Base-by-base conservation (phyloP, 2,113 vertebrate genomes). In the Vidua chalybeata region DNA sequence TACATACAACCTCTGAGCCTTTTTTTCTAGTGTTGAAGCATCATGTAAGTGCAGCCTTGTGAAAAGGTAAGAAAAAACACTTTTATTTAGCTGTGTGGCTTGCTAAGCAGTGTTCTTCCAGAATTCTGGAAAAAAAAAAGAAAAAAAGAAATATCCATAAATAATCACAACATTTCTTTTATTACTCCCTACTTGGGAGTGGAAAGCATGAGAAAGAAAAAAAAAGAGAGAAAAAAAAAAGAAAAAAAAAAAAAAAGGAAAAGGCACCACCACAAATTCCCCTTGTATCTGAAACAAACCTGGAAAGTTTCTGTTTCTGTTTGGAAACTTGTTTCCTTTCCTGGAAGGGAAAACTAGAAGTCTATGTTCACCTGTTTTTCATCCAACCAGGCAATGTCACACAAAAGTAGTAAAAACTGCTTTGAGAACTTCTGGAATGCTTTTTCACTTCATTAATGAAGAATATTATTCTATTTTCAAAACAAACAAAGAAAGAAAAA, bases 1-100 rank as follows among this genome's bases (percentile, higher is more conserved):
- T 69, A 21, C 1, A 11, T 33, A 35, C 1, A 15, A 37, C 3
- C 2, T 61, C 17, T 27, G 6, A 23, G 16, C 18, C 2, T 6
- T 54, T 81, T 71, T 61, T 46, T 19, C 14, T 39, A 64, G 19
- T 23, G 1, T 18, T 90, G 23, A 11, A 81, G 24, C 30, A 33
- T 30, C 35, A 52, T 26, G 3, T 35, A 39, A 67, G 71, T 37
- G 19, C 17, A 91, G 9, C 16, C 52, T 6, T 27, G 5, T 51
- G 54, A 67, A 82, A 85, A 85, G 0, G 4, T 31, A 45, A 67
- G 41, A 26, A 13, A 33, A 58, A 30, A 0, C 9, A 35, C 2
- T 43, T 69, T 55, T 71, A 23, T 54, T 56, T 76, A 46, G 10
- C 37, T 85, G 3, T 7, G 4, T 59, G 39, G 2, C 10, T 48